Percentiles rank a stretch among this genome's conserved stretches.
Conservation (phyloP, 2,797 vertebrate species). For the Microhierax caerulescens region DNA sequence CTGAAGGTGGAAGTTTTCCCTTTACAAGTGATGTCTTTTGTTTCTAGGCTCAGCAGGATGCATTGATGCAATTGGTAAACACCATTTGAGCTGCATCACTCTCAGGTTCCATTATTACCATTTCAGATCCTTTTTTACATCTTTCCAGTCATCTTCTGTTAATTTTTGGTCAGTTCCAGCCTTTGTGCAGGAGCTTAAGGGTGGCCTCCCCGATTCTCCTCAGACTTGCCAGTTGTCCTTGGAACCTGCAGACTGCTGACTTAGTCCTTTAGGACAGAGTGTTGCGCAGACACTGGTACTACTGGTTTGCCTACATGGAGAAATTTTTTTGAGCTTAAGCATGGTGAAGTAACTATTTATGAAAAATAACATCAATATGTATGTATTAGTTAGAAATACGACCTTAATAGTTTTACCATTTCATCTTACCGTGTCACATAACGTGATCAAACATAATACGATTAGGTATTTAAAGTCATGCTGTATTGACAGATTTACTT, state of each 20-base stretch:
- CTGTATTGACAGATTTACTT: not conserved
- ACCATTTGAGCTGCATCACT: not conserved
- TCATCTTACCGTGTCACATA: not conserved
- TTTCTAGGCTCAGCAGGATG: not conserved
- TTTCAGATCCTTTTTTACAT: not conserved
- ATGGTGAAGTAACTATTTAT: not conserved
- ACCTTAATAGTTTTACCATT: not conserved
- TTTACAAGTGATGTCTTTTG: not conserved
- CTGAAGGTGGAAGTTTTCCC: not conserved
- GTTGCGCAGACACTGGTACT: not conserved
- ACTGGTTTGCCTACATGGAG: not conserved
- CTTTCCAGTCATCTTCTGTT: not conserved
- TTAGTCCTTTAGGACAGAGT: not conserved
- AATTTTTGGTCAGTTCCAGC: not conserved
- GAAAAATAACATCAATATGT: not conserved
- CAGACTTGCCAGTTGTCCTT: not conserved
- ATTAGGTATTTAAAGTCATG: not conserved
- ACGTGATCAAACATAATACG: fast-evolving
- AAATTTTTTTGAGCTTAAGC: not conserved
- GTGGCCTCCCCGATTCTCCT: not conserved
- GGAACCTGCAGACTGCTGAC: not conserved
- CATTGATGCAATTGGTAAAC: not conserved
- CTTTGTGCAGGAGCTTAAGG: not conserved
- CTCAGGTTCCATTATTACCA: not conserved
- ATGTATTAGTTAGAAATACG: not conserved